phyloP scores from a whole-genome alignment of 2,888 invertebrate genomes.

The Augiades crinisus region DNA sequence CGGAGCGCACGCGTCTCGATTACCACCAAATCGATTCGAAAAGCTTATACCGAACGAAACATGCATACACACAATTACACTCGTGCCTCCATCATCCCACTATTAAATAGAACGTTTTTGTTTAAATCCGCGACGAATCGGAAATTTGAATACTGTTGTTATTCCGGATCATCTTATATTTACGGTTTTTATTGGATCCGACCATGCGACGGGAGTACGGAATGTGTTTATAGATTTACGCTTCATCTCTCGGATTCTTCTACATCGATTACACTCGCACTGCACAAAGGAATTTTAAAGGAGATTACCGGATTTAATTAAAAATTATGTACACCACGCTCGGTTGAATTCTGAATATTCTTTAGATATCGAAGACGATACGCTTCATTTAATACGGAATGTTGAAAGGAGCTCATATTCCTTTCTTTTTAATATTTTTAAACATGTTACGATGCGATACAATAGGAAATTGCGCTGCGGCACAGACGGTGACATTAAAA shows the following conservation, averaged over 20 bases:
- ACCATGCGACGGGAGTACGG: slow-evolving; percentile 72
- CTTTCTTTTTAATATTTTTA: background rate
- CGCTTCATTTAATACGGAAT: slow-evolving; percentile 5
- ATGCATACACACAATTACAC: slow-evolving; percentile 42
- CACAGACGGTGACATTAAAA: slow-evolving; percentile 13
- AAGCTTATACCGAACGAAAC: slow-evolving; percentile 43
- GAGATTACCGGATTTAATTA: slow-evolving; percentile 29
- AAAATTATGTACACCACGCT: slow-evolving; percentile 29
- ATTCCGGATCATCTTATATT: slow-evolving; percentile 66
- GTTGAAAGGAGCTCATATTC: background rate
- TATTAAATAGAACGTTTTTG: slow-evolving; percentile 79
- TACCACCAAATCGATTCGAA: slow-evolving; percentile 68
- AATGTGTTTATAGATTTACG: slow-evolving; percentile 74
- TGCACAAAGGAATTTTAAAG: slow-evolving; percentile 15
- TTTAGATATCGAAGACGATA: slow-evolving; percentile 10
- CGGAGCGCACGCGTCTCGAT: slow-evolving; percentile 67
- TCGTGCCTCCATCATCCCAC: slow-evolving; percentile 64
- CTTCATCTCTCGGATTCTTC: slow-evolving; percentile 47
- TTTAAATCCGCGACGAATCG: slow-evolving; percentile 77
- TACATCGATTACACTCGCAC: slow-evolving; percentile 53
- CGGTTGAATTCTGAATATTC: slow-evolving; percentile 12
- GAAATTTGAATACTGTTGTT: slow-evolving; percentile 77
- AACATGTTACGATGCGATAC: background rate
- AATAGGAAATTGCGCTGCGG: background rate
- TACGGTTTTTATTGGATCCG: slow-evolving; percentile 64